Percentiles rank a stretch among this genome's conserved stretches.
These are phyloP conservation scores for Macrosoma leucophasiata DNA, from an alignment of 2,888 invertebrate species.

Conservation along the genomic window DNA sequence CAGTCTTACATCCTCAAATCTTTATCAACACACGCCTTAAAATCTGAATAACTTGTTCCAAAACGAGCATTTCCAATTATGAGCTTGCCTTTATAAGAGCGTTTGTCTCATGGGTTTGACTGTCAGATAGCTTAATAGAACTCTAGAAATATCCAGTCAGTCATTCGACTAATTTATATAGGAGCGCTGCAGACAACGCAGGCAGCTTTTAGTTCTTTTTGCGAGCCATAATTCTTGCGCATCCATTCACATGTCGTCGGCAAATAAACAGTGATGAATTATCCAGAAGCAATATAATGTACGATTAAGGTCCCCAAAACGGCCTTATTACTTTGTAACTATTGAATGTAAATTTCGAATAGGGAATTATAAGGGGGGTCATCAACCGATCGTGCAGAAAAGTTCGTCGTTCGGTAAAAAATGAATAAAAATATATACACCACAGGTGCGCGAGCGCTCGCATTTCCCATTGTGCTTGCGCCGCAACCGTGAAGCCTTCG, in stretches of 20 bases:
- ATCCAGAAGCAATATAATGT: slow-evolving; percentile 17
- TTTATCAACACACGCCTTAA: no score
- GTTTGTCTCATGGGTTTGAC: no score
- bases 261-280: slow-evolving; percentile 21
- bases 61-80: no score
- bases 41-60: no score
- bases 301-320: slow-evolving; percentile 4
- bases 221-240: slow-evolving; percentile 12
- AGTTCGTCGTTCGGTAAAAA: slow-evolving; percentile 51
- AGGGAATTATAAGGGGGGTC: slow-evolving; percentile 41
- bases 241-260: slow-evolving; percentile 17
- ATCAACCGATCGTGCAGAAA: slow-evolving; percentile 58
- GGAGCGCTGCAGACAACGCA: no score
- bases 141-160: no score
- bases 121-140: no score
- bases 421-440: slow-evolving; percentile 41
- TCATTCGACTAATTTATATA: no score
- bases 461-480: slow-evolving; percentile 54
- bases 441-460: slow-evolving; percentile 67
- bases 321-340: slow-evolving; percentile 7
- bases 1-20: no score
- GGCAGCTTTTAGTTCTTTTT: slow-evolving; percentile 9
- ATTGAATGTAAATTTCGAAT: slow-evolving; percentile 27
- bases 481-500: slow-evolving; percentile 38
- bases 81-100: no score